phyloP scores from a whole-genome alignment of 2,113 vertebrate genomes.

The Turnix velox region DNA sequence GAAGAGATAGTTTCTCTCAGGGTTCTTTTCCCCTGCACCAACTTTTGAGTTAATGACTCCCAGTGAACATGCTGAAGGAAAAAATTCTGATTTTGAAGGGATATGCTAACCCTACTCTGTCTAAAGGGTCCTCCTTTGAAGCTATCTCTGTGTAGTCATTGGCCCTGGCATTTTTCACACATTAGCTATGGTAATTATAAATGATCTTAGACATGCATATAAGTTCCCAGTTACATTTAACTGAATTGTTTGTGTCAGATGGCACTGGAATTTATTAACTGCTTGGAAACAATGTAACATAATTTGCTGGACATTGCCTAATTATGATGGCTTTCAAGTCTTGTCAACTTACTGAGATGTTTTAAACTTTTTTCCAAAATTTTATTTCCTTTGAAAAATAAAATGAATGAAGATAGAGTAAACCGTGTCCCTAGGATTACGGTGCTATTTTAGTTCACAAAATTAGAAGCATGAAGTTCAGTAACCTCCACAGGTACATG shows the following conservation, averaged over 20 bases:
- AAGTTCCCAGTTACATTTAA: background rate
- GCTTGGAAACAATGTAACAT: background rate
- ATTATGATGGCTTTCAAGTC: background rate
- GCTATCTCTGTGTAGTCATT: background rate
- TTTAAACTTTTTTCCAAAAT: background rate
- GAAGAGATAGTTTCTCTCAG: background rate
- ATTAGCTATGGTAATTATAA: background rate
- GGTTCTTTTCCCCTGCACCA: background rate
- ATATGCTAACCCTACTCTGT: background rate
- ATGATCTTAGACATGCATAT: background rate
- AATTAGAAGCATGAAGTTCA: background rate
- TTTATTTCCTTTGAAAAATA: background rate
- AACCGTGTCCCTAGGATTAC: background rate
- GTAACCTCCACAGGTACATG: background rate
- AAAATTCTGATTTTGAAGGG: background rate
- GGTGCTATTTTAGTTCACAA: background rate
- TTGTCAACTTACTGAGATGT: background rate
- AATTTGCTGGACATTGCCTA: background rate
- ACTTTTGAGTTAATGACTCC: background rate
- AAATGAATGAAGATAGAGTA: background rate
- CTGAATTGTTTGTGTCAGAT: background rate
- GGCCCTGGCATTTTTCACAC: background rate
- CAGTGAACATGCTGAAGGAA: background rate
- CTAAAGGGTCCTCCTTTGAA: background rate
- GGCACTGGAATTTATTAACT: background rate